Base-by-base conservation (phyloP, 2,888 invertebrate genomes). In the Eristalinus aeneus region DNA sequence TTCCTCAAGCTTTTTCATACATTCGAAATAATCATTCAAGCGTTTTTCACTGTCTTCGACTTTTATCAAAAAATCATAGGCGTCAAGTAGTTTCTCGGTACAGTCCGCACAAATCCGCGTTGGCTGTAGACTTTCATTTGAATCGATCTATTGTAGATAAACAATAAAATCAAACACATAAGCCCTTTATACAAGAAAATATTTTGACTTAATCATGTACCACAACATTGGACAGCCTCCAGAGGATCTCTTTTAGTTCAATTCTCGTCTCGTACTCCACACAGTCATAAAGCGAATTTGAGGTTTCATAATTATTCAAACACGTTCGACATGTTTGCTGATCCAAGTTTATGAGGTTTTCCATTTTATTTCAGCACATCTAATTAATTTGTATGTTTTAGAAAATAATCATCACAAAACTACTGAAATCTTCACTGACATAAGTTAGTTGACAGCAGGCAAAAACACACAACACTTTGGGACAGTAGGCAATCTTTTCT, bases 401-500 rank as follows among this genome's bases (percentile, higher is more conserved):
- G n/a, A 39, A 60, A 20, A 23, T 27, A 10, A 23, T 61, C 67
- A 82, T 77, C 72, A 77, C 77, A 77, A 56, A 77, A 53, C 4
- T 31, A 32, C 16, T 20, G 31, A 58, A 22, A 27, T 9, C 22
- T 27, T 23, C 4, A 16, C 5, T 54, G 73, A 73, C 63, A 23
- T 73, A 53, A 34, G 54, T 4, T 11, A 36, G 20, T 1, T 63
- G 63, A 64, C 75, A 67, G 60, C 4, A 56, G 58, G 46, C 4
- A 22, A 23, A 53, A 46, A 46, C 3, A 56, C 11, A 27, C 23
- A 56, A 27, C 46, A 46, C 16, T 46, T 46, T 23, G 23, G 12
- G 12, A 56, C 22, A 23, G 99, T 99, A 0, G 95, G 96, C 89
- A 97, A 99, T 93, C 94, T 99, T 96, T 99, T 89, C 94, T 99